Evolutionary conservation across 2,888 invertebrate species (phyloP), one percentile per base, ranked within the genome.

Genomic region (Furcula furcula): DNA sequence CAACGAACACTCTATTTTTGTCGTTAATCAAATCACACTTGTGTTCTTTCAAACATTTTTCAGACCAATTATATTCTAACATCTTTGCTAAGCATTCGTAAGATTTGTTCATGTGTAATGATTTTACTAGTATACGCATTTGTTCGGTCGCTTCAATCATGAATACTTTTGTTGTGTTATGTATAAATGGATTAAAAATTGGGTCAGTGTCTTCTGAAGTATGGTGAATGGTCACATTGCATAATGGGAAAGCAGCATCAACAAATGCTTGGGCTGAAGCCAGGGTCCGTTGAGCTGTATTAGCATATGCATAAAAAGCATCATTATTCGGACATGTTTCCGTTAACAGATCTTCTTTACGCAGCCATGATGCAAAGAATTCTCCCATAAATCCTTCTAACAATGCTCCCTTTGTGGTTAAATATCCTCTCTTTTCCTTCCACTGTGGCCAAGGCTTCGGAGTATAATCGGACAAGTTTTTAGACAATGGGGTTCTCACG

Each of bases 331-430:
- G 85, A 46, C 82, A 77, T 5, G 10, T 10, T 9, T 48, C 6
- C 0, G 55, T 21, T 21, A 80, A 34, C 19, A 84, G 36, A 9
- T 60, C 63, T 47, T 74, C 53, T 38, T 65, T 31, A n/a, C 31
- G 38, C 6, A 81, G 57, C 78, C 78, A 78, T 0, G 51, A 28
- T 12, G 45, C 45, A 22, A 81, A 75, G 43, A 55, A 81, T 29
- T 53, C 55, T 7, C 81, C 84, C 77, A 84, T 77, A 37, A 42
- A 74, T 4, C 80, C 76, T 70, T 84, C 84, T 7, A 84, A 44
- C 2, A 69, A 11, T 1, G 45, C 63, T 12, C 84, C 84, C 64
- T 77, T 83, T 4, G 60, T 46, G 4, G 84, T 84, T 16, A 84
- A 56, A 50, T 60, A 66, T 6, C 84, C 84, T 43, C 35, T 53